Evolutionary conservation across 2,797 vertebrate species (phyloP), one percentile per base, ranked within the genome.

Genomic region (Catostomus latipinnis): DNA sequence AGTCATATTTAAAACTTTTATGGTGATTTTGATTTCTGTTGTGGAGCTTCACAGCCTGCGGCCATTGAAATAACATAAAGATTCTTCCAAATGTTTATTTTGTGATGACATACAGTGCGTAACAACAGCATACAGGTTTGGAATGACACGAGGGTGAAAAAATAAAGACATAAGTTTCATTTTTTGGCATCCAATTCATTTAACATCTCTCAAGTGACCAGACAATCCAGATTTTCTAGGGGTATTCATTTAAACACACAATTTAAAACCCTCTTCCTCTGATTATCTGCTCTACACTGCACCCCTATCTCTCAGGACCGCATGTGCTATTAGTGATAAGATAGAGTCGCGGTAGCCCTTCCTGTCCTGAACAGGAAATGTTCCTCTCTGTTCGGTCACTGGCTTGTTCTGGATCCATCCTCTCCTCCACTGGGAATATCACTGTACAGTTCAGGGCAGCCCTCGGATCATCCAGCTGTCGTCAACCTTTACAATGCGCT

Each of bases 301-400:
- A 18, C 16, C 49, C 58, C n/a, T 52, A 48, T 67, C 71, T 74
- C 62, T 63, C 74, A 52, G 74, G 71, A 75, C 85, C 14, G 89
- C 85, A 89, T 92, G 90, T 90, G 91, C 88, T 81, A 81, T 84
- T 86, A 88, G 88, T 91, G 95, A 96, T 96, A 95, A 91, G 89
- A 88, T 91, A 92, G 92, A 89, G 87, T 91, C 83, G 94, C 93
- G 89, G 93, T 95, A 94, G 94, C 91, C 91, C 94, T 95, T 96
- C 96, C 96, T 95, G 88, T 94, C 82, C 84, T 92, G 90, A 66
- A 91, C 95, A 96, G 96, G 96, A 97, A 97, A 92, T 92, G 83
- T 56, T 94, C 91, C 93, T 93, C 92, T 90, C 82, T 57, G 57
- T 18, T 48, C 46, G 76, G 82, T 60, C 79, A 78, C 57, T 68